Evolutionary conservation across 2,888 invertebrate genomes (phyloP).

Genomic region (Acrocyrtus sp.): DNA sequence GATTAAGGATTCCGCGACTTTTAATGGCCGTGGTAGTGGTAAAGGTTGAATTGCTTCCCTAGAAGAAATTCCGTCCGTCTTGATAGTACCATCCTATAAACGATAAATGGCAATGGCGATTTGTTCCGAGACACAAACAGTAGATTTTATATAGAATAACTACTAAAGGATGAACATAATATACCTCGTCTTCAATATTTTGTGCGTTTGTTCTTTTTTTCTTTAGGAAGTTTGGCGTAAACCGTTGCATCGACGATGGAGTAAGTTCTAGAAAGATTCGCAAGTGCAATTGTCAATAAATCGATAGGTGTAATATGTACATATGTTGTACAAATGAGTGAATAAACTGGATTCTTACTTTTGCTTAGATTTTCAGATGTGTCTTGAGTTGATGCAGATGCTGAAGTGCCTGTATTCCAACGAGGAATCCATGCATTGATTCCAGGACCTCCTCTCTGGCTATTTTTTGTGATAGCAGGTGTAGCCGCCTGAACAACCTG

Average conservation of each 20-base stretch:
- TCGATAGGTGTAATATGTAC: too few relatives aligned
- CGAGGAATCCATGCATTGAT: slow-evolving; percentile 43
- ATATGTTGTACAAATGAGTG: too few relatives aligned
- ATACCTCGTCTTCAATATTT: slow-evolving; percentile 24
- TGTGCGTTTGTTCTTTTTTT: slow-evolving; percentile 27
- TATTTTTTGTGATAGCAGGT: slow-evolving; percentile 14
- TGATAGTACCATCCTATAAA: not conserved
- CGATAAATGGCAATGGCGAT: too few relatives aligned
- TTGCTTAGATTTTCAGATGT: slow-evolving; percentile 20
- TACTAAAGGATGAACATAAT: too few relatives aligned
- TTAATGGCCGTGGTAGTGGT: too few relatives aligned
- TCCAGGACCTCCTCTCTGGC: slow-evolving; percentile 40
- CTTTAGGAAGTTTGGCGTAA: slow-evolving; percentile 56
- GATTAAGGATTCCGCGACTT: too few relatives aligned
- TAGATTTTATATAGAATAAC: too few relatives aligned
- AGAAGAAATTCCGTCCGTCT: not conserved
- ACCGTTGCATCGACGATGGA: slow-evolving; percentile 50
- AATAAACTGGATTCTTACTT: too few relatives aligned
- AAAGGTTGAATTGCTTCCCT: too few relatives aligned
- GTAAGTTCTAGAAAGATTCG: slow-evolving; percentile 30
- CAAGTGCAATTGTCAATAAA: too few relatives aligned
- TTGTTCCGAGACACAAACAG: too few relatives aligned
- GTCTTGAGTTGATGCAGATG: slow-evolving; percentile 4
- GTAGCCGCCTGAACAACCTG: slow-evolving; percentile 12
- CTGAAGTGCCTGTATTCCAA: slow-evolving; percentile 47